Conservation (phyloP, 2,888 invertebrate genomes). For the Limulus polyphemus region DNA sequence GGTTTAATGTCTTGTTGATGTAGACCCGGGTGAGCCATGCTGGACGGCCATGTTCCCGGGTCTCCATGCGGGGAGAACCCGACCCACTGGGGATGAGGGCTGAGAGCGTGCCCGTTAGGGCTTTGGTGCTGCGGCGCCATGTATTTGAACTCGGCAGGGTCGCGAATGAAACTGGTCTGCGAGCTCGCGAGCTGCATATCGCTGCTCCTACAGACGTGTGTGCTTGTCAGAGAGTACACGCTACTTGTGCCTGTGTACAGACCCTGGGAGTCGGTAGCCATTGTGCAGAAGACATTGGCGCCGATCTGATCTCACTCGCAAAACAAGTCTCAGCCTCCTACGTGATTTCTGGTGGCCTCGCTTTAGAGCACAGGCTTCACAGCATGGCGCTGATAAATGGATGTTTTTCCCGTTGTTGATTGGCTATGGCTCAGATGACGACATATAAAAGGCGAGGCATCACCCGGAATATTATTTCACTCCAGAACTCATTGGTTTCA, state of each 20-base stretch:
- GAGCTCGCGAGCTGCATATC: conserved; percentile 35
- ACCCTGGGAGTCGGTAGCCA: conserved; percentile 72
- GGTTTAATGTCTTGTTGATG: conserved; percentile 34
- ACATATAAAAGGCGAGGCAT: no score
- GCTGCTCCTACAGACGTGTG: conserved; percentile 38
- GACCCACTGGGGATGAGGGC: conserved; percentile 24
- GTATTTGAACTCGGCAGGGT: conserved; percentile 76
- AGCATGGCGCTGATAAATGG: no score
- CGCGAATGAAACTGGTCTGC: conserved; percentile 37
- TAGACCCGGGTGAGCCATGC: conserved; percentile 7
- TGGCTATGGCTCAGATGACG: no score
- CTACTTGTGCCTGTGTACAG: conserved; percentile 67
- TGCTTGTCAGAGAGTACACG: conserved; percentile 44
- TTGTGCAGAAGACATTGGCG: conserved; percentile 38
- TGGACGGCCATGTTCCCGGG: conserved; percentile 14
- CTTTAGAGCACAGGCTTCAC: no score
- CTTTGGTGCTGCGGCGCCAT: conserved; percentile 66
- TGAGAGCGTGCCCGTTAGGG: conserved; percentile 49
- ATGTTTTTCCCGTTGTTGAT: no score
- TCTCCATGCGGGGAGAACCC: conserved; percentile 15
- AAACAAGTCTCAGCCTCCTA: background rate
- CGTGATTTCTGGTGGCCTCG: no score
- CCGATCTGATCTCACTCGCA: conserved; percentile 5
- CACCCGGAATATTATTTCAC: no score
- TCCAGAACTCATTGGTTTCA: no score